Conservation (phyloP, 2,888 invertebrate genomes). For the Hirudinaria manillensis region DNA sequence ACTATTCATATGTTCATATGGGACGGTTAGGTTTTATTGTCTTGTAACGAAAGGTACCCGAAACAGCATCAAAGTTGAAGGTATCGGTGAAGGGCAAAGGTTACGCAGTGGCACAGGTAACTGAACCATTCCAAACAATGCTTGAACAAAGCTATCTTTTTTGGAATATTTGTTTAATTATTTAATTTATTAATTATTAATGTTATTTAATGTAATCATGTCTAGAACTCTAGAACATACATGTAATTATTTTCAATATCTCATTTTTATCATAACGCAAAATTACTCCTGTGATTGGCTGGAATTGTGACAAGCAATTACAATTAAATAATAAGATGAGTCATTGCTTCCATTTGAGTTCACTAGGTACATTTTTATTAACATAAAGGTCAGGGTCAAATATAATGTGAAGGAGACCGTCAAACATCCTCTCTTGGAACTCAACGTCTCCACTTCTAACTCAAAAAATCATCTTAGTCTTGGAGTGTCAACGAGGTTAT, state of each 20-base stretch:
- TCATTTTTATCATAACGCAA: too few species aligned
- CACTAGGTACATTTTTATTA: too few species aligned
- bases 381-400: background rate
- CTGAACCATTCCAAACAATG: background rate
- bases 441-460: background rate
- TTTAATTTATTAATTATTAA: background rate
- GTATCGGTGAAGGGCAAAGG: background rate
- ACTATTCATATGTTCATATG: background rate
- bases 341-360: too few species aligned
- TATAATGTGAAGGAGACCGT: background rate
- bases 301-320: too few species aligned
- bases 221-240: too few species aligned
- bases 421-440: background rate
- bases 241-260: too few species aligned
- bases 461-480: background rate
- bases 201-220: too few species aligned
- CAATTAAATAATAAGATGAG: too few species aligned
- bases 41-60: too few species aligned
- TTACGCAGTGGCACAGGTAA: background rate
- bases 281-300: too few species aligned
- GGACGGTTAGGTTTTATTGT: background rate
- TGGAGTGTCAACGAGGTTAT: conserved; percentile 2
- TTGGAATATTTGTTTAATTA: background rate
- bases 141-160: background rate
- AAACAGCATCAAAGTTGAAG: too few species aligned